phyloP scores from a whole-genome alignment of 2,113 vertebrate genomes.

The Blennius ocellaris region DNA sequence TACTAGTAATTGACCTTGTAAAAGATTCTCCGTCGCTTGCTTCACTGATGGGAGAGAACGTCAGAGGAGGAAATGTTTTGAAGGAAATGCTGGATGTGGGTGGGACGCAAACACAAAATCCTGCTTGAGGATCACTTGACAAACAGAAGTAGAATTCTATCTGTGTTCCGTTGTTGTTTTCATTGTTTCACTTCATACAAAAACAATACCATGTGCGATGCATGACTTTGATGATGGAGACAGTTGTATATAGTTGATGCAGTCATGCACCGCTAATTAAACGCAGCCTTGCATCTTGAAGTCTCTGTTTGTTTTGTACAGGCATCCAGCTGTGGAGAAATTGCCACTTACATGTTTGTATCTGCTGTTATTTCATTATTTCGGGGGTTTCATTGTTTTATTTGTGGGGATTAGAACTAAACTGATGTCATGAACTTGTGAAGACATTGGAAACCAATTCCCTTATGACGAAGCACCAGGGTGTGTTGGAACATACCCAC shows the following conservation, averaged over 20 bases:
- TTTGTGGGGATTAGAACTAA: neutral
- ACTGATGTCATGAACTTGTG: neutral
- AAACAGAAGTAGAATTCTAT: slow-evolving; percentile 50
- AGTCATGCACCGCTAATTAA: slow-evolving; percentile 4
- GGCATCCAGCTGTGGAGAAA: neutral
- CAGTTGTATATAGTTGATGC: slow-evolving; percentile 6
- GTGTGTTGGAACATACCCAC: no score
- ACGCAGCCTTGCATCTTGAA: slow-evolving; percentile 18
- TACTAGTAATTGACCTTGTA: neutral
- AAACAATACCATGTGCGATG: slow-evolving; percentile 34
- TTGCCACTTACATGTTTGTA: neutral
- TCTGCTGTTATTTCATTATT: slow-evolving; percentile 2
- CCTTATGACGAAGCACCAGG: no score
- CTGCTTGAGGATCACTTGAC: slow-evolving; percentile 56
- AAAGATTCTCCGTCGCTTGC: slow-evolving; percentile 28
- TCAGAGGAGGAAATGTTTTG: slow-evolving; percentile 55
- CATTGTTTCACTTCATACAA: slow-evolving; percentile 38
- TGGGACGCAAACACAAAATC: slow-evolving; percentile 38
- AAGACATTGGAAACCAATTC: no score
- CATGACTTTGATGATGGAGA: slow-evolving; percentile 38
- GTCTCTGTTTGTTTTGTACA: neutral
- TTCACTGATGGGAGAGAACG: slow-evolving; percentile 42
- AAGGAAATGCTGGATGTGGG: slow-evolving; percentile 44
- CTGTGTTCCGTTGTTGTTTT: slow-evolving; percentile 50
- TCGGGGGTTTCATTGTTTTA: no score